These are phyloP conservation scores for Balaenoptera acutorostrata DNA, from an alignment of 2,113 vertebrate species.

Conservation along the genomic window DNA sequence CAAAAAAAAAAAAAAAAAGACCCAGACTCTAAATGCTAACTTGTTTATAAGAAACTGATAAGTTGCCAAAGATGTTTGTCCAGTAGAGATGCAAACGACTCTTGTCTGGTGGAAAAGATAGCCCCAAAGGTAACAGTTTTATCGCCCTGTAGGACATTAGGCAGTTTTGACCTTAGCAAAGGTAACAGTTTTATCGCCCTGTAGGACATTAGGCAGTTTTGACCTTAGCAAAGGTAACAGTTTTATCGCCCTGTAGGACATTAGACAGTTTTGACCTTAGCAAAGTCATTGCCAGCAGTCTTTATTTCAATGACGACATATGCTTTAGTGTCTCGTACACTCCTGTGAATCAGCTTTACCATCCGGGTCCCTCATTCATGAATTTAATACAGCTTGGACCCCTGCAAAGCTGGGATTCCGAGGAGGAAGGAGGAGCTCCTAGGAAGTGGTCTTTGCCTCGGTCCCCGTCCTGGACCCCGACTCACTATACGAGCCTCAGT, in stretches of 20 bases:
- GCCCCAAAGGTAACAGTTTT: not conserved
- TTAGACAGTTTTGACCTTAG: not conserved
- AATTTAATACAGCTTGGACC: not conserved
- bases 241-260: not conserved
- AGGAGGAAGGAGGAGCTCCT: not conserved
- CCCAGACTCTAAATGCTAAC: not conserved
- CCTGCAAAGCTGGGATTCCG: not conserved
- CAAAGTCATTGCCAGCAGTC: not conserved
- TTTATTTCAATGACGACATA: not conserved
- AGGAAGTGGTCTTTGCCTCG: not conserved
- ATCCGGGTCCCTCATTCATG: not conserved
- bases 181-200: not conserved
- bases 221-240: not conserved
- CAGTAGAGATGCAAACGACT: not conserved
- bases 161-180: not conserved
- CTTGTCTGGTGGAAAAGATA: not conserved
- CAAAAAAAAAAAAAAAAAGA: not conserved
- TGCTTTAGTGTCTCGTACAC: rapidly evolving
- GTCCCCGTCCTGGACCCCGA: too few species aligned
- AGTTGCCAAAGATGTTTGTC: not conserved
- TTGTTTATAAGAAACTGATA: not conserved
- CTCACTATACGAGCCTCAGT: not conserved
- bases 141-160: not conserved
- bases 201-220: not conserved
- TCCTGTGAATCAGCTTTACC: not conserved